Conservation (phyloP, 2,797 vertebrate species). For the Mus minutoides region DNA sequence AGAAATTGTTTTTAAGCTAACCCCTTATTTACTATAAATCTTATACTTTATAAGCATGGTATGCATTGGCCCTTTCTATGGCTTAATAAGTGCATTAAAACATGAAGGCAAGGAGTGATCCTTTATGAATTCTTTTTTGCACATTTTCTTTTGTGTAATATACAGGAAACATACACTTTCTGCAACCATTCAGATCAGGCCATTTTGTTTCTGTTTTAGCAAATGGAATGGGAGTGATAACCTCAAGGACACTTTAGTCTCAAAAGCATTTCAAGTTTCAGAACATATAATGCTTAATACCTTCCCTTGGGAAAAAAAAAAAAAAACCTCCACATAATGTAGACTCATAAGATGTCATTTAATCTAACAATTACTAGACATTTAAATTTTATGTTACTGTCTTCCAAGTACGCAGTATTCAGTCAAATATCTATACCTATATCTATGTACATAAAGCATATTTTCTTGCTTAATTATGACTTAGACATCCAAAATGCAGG, state of each 20-base stretch:
- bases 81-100: background rate
- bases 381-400: conserved; percentile 21
- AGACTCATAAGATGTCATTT: conserved; percentile 21
- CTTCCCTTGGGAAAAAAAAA: background rate
- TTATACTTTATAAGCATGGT: conserved; percentile 27
- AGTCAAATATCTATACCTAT: background rate
- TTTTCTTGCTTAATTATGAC: background rate
- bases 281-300: conserved; percentile 38
- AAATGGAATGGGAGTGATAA: conserved; percentile 30
- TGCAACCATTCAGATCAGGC: background rate
- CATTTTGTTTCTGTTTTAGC: background rate
- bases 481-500: background rate
- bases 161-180: background rate
- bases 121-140: conserved; percentile 10
- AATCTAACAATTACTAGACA: background rate
- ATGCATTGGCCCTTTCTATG: background rate
- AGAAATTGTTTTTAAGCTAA: conserved; percentile 69
- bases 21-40: conserved; percentile 76
- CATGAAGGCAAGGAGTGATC: background rate
- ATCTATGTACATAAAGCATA: background rate
- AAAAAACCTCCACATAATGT: background rate
- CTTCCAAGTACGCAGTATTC: conserved; percentile 29
- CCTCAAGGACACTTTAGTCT: background rate
- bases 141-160: background rate
- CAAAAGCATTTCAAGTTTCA: conserved; percentile 4